Base-by-base conservation (phyloP, 2,888 invertebrate genomes). In the Argyresthia goedartella region DNA sequence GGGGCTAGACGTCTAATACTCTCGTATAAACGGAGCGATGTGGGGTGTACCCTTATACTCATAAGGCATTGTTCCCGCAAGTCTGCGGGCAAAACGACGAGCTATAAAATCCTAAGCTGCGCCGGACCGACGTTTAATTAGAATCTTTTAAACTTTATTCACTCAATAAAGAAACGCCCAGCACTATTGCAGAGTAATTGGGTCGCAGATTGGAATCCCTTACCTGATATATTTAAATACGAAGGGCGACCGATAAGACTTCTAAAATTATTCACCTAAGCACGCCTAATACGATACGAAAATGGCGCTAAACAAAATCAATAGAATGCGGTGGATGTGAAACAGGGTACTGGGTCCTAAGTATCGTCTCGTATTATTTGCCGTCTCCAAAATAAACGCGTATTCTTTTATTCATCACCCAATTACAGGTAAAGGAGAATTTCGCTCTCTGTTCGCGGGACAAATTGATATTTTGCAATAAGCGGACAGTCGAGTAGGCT, bases 371-470 rank as follows among this genome's bases (percentile, higher is more conserved):
- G 68, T 73, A 75, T 75, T 78, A 70, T 69, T 67, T 67, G 64
- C 61, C 69, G 71, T 75, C 76, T 64, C 61, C 69, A 70, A 75
- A 76, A 79, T 84, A 85, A 84, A 78, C 69, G 75, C 69, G 80
- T 80, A 65, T 76, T 87, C 86, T 87, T 82, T 87, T 87, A 87
- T 87, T 87, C 87, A 87, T 79, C 69, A 76, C 72, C 84, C 87
- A 87, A 87, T 87, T 87, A 87, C 78, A 76, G 76, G 77, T 75
- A 84, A 81, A 81, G 81, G 80, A 81, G 81, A 78, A 76, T 73
- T 76, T 76, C 79, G 77, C 76, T 25, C 81, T 65, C 65, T 62
- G 42, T 51, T 61, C 51, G 51, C 33, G 35, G 42, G 52, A 54
- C 52, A 54, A 54, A 54, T 54, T 54, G 52, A 54, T 54, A 54